Conservation (phyloP, 2,113 vertebrate species). For the Mastomys coucha region DNA sequence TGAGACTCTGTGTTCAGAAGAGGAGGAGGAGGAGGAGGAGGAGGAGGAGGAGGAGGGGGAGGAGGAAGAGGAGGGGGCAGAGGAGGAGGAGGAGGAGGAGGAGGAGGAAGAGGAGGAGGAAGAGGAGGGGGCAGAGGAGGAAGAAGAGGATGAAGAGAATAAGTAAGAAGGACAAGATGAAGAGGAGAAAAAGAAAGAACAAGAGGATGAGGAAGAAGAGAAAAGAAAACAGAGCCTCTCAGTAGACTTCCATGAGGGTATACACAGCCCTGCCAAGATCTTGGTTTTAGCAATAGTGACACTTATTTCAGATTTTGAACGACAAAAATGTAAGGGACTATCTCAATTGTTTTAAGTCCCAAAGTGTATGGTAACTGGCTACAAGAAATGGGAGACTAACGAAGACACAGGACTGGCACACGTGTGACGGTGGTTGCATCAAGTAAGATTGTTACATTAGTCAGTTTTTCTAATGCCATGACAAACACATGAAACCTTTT, state of each 20-base stretch:
- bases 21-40: not conserved
- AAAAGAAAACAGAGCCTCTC: not conserved
- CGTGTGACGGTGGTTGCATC: not conserved
- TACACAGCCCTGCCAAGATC: not conserved
- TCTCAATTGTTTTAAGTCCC: not conserved
- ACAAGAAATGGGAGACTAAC: not conserved
- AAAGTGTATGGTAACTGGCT: slow-evolving; percentile 8
- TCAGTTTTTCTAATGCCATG: not conserved
- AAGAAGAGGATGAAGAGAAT: too few relatives aligned
- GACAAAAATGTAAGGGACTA: not conserved
- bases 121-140: too few relatives aligned
- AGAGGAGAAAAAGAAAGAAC: too few relatives aligned
- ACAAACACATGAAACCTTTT: not conserved
- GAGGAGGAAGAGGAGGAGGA: not conserved
- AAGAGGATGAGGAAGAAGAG: not conserved
- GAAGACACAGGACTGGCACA: not conserved
- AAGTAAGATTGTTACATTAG: not conserved
- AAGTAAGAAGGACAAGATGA: too few relatives aligned
- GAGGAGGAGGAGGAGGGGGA: not conserved
- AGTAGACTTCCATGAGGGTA: not conserved
- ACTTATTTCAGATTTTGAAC: not conserved
- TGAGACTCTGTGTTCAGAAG: not conserved
- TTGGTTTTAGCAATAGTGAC: not conserved
- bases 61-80: too few relatives aligned
- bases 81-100: not conserved